Evolutionary conservation across 2,888 invertebrate genomes (phyloP).

Genomic region (Ophioninae sp.): DNA sequence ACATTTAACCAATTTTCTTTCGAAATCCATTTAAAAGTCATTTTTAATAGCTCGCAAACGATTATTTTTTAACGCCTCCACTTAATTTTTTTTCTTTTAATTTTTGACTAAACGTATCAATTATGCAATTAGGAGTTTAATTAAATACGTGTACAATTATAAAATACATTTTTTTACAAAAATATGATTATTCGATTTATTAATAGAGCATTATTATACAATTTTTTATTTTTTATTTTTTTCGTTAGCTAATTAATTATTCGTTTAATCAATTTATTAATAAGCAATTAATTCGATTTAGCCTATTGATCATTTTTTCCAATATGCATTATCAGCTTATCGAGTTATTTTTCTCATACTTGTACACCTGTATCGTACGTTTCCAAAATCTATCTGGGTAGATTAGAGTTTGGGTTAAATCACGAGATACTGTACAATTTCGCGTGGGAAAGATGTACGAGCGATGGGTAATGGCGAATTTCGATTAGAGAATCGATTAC

Average conservation of each 20-base stretch:
- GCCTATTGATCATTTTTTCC: neutral
- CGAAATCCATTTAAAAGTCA: neutral
- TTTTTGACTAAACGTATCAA: too few relatives aligned
- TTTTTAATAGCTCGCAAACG: neutral
- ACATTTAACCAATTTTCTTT: constrained; percentile 30
- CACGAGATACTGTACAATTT: constrained; percentile 16
- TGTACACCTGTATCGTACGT: neutral
- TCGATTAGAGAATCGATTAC: constrained; percentile 62
- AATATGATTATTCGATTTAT: neutral
- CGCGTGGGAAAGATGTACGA: constrained; percentile 36
- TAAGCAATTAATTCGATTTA: neutral
- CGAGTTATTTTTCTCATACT: neutral
- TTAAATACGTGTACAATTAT: too few relatives aligned
- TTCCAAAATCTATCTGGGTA: constrained; percentile 21
- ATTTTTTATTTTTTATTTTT: neutral
- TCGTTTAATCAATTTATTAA: neutral
- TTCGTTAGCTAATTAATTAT: neutral
- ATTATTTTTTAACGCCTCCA: too few relatives aligned
- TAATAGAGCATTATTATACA: neutral
- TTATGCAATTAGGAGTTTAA: too few relatives aligned
- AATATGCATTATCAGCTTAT: neutral
- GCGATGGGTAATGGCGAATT: constrained; percentile 43
- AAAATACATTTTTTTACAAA: neutral
- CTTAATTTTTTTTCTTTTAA: too few relatives aligned
- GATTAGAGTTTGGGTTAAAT: neutral